A percentile compares a stretch with the other conserved stretches of the same genome.
phyloP scores from a whole-genome alignment of 2,888 invertebrate species.

The Alloscopus bannaensis region DNA sequence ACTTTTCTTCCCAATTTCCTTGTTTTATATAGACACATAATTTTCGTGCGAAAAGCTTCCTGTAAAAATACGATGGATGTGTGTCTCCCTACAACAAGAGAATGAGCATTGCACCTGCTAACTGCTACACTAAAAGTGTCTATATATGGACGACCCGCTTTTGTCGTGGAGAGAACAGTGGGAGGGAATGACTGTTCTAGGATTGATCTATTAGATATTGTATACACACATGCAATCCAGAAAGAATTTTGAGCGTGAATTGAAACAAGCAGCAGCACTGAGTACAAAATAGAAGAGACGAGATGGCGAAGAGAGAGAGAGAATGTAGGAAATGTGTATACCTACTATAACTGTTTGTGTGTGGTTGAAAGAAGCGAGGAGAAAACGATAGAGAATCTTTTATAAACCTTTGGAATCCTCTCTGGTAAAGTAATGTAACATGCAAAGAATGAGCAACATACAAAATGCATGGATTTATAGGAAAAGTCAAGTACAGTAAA shows the following conservation, averaged over 20 bases:
- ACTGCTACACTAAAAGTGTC: constrained; percentile 1
- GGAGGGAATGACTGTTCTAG: neutral
- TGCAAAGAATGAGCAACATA: constrained; percentile 14
- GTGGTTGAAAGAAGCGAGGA: constrained; percentile 6
- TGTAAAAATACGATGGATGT: constrained; percentile 27
- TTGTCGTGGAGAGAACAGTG: neutral
- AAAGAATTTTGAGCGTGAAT: constrained; percentile 29
- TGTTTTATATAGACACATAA: constrained; percentile 1
- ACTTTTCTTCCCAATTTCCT: neutral
- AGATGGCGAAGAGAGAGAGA: constrained; percentile 3
- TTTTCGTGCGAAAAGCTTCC: constrained; percentile 25
- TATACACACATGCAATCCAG: constrained; percentile 6
- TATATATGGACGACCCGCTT: neutral
- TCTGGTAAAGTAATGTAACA: neutral
- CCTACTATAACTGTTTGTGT: neutral
- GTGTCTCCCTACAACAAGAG: neutral
- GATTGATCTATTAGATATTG: neutral
- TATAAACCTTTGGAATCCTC: constrained; percentile 24
- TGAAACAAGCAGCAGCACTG: neutral
- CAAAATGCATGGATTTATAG: constrained; percentile 15
- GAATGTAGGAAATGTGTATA: neutral
- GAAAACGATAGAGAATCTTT: constrained; percentile 33
- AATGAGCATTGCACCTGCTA: constrained; percentile 25
- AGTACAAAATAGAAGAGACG: neutral
- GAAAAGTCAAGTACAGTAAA: constrained; percentile 7